Evolutionary conservation across 2,113 vertebrate species (phyloP).

Genomic region (Thermophis baileyi): DNA sequence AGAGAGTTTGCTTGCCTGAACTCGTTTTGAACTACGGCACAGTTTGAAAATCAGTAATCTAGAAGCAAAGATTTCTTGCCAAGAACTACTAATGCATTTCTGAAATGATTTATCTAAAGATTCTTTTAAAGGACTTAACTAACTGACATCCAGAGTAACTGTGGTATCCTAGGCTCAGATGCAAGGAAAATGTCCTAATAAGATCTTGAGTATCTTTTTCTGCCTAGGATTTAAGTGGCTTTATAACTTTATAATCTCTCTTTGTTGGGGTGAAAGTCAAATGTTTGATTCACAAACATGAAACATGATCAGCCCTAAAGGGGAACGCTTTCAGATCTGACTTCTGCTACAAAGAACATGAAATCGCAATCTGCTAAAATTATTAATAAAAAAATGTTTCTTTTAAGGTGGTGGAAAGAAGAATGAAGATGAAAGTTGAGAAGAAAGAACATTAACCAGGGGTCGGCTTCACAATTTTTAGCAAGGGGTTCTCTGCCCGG

Average conservation of each 20-base stretch:
- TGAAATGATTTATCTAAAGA: background rate
- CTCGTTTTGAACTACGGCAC: background rate
- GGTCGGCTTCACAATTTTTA: no score
- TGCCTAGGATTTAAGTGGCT: background rate
- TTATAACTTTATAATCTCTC: background rate
- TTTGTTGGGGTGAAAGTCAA: slow-evolving; percentile 6
- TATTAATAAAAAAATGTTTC: slow-evolving; percentile 11
- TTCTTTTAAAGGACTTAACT: background rate
- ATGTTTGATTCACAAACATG: slow-evolving; percentile 39
- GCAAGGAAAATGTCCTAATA: no score
- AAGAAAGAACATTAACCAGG: no score
- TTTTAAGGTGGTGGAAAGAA: background rate
- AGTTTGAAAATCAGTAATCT: background rate
- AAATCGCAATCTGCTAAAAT: slow-evolving; percentile 56
- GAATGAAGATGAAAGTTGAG: no score
- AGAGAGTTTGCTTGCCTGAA: background rate
- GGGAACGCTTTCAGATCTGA: slow-evolving; percentile 28
- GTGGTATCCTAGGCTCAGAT: background rate
- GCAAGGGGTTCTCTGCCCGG: no score
- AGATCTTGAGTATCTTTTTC: background rate
- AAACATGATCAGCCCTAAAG: background rate
- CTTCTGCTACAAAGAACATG: slow-evolving; percentile 52
- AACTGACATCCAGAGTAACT: background rate
- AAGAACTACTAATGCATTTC: background rate
- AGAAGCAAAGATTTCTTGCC: background rate